Evolutionary conservation across 2,797 vertebrate species (phyloP).

Genomic region (Amphiprion clarkii): DNA sequence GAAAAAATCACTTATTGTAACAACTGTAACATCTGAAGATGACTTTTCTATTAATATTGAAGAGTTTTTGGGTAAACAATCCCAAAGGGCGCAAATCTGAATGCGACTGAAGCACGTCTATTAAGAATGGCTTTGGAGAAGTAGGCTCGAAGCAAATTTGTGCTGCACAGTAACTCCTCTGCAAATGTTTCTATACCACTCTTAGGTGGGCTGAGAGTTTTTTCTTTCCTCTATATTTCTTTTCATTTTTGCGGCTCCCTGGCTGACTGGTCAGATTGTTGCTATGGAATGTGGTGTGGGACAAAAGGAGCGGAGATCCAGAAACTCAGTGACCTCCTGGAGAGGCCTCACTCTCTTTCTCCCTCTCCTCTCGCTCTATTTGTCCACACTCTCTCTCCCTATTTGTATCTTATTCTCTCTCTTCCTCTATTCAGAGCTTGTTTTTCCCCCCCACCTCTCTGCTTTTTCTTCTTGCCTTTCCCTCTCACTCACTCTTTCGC

Average conservation of each 20-base stretch:
- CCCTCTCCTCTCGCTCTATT: constrained; percentile 37
- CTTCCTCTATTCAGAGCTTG: constrained; percentile 37
- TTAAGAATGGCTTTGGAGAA: background rate
- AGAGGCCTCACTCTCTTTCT: constrained; percentile 68
- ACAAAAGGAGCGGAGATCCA: constrained; percentile 81
- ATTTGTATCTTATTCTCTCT: constrained; percentile 30
- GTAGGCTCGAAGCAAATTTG: background rate
- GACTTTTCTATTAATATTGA: background rate
- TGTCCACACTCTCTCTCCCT: constrained; percentile 39
- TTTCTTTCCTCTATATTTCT: constrained; percentile 57
- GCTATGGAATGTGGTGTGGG: constrained; percentile 82
- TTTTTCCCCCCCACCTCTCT: constrained; percentile 3
- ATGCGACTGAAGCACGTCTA: too few species aligned
- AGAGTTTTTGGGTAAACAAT: background rate
- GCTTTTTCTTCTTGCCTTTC: constrained; percentile 18
- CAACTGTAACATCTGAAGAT: too few species aligned
- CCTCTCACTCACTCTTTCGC: constrained; percentile 37
- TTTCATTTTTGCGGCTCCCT: constrained; percentile 67
- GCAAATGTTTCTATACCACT: constrained; percentile 31
- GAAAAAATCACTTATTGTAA: background rate
- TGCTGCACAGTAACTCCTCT: constrained; percentile 20
- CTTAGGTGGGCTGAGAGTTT: constrained; percentile 42
- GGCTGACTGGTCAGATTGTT: constrained; percentile 76
- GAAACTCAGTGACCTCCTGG: constrained; percentile 81
- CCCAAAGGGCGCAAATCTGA: too few species aligned